Conservation (phyloP, 2,888 invertebrate genomes). For the Plebejus melissa region DNA sequence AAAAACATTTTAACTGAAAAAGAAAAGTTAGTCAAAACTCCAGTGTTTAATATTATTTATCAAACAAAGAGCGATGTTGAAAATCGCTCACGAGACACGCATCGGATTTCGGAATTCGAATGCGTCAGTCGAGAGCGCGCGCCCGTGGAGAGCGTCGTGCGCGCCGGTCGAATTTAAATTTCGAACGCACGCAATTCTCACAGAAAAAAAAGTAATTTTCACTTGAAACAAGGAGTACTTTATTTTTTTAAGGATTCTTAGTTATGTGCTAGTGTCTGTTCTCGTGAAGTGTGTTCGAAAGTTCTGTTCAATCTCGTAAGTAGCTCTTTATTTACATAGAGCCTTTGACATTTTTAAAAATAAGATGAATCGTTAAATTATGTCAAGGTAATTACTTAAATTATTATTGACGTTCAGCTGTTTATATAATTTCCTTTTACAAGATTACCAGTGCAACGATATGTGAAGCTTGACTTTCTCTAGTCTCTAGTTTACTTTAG, state of each 20-base stretch:
- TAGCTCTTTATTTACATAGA: constrained; percentile 21
- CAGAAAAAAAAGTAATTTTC: constrained; percentile 16
- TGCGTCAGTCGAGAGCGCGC: constrained; percentile 46
- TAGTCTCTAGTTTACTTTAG: constrained; percentile 18
- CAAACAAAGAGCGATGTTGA: constrained; percentile 31
- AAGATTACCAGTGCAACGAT: constrained; percentile 20
- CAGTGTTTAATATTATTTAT: constrained; percentile 15
- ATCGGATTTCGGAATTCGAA: constrained; percentile 40
- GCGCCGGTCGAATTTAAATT: constrained; percentile 38
- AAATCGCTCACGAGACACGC: constrained; percentile 36
- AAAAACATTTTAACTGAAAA: not conserved
- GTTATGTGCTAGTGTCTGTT: constrained; percentile 40
- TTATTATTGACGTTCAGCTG: not conserved
- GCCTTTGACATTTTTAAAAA: constrained; percentile 15
- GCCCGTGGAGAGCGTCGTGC: constrained; percentile 41
- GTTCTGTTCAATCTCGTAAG: constrained; percentile 28
- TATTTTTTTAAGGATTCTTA: constrained; percentile 33
- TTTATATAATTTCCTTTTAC: constrained; percentile 19
- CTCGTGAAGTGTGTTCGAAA: constrained; percentile 37
- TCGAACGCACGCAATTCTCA: constrained; percentile 34
- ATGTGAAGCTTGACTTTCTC: constrained; percentile 26
- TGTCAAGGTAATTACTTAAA: constrained; percentile 7
- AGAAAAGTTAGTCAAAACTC: not conserved
- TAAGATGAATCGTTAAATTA: constrained; percentile 1
- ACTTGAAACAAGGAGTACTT: constrained; percentile 36